Conservation (phyloP, 2,113 vertebrate genomes). For the Geococcyx californianus region DNA sequence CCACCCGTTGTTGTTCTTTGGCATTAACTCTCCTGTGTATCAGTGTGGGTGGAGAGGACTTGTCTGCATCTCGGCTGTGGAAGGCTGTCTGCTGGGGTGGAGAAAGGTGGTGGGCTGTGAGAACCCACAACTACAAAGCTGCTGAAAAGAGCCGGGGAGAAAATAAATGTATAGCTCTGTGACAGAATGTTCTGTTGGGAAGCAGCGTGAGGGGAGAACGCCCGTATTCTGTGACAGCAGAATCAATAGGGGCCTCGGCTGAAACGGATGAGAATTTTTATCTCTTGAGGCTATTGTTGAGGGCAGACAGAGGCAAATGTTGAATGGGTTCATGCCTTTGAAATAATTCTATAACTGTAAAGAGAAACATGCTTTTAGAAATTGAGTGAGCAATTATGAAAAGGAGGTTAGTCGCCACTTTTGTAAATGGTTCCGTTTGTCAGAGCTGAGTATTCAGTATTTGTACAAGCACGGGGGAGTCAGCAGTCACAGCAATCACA, state of each 20-base stretch:
- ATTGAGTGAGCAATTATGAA: slow-evolving; percentile 53
- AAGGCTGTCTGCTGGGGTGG: not conserved
- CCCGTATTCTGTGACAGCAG: slow-evolving; percentile 4
- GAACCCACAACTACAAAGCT: not conserved
- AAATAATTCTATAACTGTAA: slow-evolving; percentile 52
- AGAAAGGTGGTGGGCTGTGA: not conserved
- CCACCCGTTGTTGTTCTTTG: not conserved
- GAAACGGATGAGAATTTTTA: slow-evolving; percentile 48
- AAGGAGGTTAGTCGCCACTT: slow-evolving; percentile 34
- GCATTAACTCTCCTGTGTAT: not conserved
- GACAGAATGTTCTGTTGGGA: not conserved
- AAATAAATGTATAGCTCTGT: not conserved
- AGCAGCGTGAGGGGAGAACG: not conserved
- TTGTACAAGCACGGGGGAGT: not conserved
- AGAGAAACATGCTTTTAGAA: slow-evolving; percentile 53
- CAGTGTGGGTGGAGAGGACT: not conserved
- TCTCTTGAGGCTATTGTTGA: slow-evolving; percentile 53
- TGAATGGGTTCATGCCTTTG: slow-evolving; percentile 59
- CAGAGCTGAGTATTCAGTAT: not conserved
- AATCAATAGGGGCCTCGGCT: slow-evolving; percentile 47
- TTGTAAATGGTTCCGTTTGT: slow-evolving; percentile 11
- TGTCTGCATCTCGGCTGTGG: not conserved
- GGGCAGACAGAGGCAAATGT: slow-evolving; percentile 52
- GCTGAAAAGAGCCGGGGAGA: not conserved
- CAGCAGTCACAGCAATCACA: not conserved